Base-by-base conservation (phyloP, 2,888 invertebrate genomes). In the Synanthedon tipuliformis region DNA sequence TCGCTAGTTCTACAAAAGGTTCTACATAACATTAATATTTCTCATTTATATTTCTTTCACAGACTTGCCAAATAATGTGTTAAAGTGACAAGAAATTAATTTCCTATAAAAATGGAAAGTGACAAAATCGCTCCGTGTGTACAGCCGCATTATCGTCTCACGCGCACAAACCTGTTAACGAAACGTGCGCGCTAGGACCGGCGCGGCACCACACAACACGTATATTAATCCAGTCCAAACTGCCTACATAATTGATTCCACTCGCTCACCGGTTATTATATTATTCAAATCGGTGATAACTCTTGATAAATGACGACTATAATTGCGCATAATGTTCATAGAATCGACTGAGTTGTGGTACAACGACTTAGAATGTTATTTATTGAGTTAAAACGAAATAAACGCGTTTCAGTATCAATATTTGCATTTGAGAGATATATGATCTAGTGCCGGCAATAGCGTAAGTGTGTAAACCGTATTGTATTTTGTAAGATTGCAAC, bases 221-320 rank as follows among this genome's bases (percentile, higher is more conserved):
- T 61, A 62, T 56, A 60, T 34, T 59, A 62, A 62, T 61, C 60
- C 64, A 58, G 59, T 34, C 34, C 34, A 34, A 62, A 60, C 65
- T 58, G 58, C 64, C 65, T 62, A 64, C 57, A 62, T 59, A 59
- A 63, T 61, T 59, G 61, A 63, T 61, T 64, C 60, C 56, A 52
- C 55, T 56, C 57, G 54, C 58, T 59, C 57, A 57, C 61, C 50
- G 55, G 56, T 61, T 62, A 57, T 60, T 62, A 63, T 68, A 66
- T 65, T 71, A 72, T 68, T 67, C 65, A 67, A 70, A 68, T 68
- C 61, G 65, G 66, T 68, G 68, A 73, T 78, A 79, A 72, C 60
- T 72, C 66, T 60, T 72, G 69, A 75, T 67, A 70, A 71, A 74
- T 61, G 69, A 61, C 54, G 69, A 68, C 74, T 62, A 65, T 74